Conservation (phyloP, 2,113 vertebrate genomes). For the Melanerpes aurifrons region DNA sequence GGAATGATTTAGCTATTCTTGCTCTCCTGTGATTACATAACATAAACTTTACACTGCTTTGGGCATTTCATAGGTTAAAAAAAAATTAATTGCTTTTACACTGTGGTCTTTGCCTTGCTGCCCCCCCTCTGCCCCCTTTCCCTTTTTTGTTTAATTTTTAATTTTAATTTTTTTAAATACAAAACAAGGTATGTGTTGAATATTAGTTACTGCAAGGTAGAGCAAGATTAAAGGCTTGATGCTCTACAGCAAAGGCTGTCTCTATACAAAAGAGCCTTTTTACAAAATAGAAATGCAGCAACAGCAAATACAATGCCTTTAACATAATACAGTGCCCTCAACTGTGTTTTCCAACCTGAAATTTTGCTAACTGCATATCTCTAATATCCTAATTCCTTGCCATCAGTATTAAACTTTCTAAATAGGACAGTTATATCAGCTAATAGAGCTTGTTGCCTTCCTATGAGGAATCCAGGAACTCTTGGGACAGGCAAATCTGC, state of each 20-base stretch:
- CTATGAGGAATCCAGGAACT: background rate
- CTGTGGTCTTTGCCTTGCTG: background rate
- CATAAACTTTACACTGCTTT: constrained; percentile 46
- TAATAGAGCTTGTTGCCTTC: background rate
- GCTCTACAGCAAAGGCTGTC: background rate
- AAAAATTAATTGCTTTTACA: background rate
- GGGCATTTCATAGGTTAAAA: constrained; percentile 24
- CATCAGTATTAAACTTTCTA: background rate
- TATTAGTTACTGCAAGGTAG: background rate
- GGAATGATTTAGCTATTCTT: constrained; percentile 53
- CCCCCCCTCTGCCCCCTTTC: too few species aligned
- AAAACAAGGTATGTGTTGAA: background rate
- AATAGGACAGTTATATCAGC: background rate
- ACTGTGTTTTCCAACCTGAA: background rate
- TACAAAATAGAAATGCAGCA: background rate
- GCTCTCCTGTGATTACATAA: constrained; percentile 54
- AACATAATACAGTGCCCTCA: background rate
- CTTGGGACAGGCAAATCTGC: background rate
- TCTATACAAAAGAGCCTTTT: background rate
- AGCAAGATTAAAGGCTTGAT: constrained; percentile 29
- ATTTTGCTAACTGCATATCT: background rate
- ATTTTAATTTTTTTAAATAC: background rate
- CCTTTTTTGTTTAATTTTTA: background rate
- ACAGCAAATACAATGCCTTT: background rate
- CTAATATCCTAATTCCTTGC: background rate